Evolutionary conservation across 2,888 invertebrate species (phyloP), one percentile per base, ranked within the genome.

Genomic region (Myopa tessellatipennis): DNA sequence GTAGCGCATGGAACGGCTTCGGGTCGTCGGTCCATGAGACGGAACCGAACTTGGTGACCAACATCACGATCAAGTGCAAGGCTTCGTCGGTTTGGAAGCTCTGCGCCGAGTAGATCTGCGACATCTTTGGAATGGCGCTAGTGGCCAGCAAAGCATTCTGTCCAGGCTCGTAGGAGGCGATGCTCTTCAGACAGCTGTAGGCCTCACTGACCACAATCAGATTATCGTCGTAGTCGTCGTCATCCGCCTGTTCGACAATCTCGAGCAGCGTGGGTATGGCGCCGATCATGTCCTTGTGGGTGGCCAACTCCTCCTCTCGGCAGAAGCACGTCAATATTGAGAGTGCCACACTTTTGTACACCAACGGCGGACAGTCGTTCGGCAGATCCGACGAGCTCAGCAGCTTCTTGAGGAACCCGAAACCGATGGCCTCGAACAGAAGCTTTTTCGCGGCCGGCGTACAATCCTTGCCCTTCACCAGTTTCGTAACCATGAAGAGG

Each of bases 11-110:
- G 88, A 96, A 96, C 1, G 94, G 93, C 85, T 93, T 93, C 0
- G 94, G 93, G 85, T 95, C 93, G 79, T 91, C 92, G 1, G 94
- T 93, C 96, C 96, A 96, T 40, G 95, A 94, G 38, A 90, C 88
- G 0, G 93, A 90, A 0, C 95, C 95, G 86, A 94, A 93, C 81
- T 92, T 91, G 80, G 92, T 92, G 0, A 94, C 94, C 73, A 96
- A 88, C 75, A 93, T 92, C 4, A 95, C 95, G 75, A 96, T 91
- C 82, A 97, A 92, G 84, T 95, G 94, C 55, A 96, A 90, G 0
- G 96, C 96, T 87, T 96, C 95, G 85, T 97, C 97, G 0, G 95
- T 95, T 88, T 96, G 95, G 85, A 96, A 96, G 88, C 95, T 95
- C 87, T 95, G 96, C 81, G 95, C 94, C 0, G 95, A 92, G 87